A percentile compares a stretch with the other conserved stretches of the same genome.
These are phyloP conservation scores for Sycobia sp. DNA, from an alignment of 1,140 invertebrate genomes.

Conservation along the genomic window DNA sequence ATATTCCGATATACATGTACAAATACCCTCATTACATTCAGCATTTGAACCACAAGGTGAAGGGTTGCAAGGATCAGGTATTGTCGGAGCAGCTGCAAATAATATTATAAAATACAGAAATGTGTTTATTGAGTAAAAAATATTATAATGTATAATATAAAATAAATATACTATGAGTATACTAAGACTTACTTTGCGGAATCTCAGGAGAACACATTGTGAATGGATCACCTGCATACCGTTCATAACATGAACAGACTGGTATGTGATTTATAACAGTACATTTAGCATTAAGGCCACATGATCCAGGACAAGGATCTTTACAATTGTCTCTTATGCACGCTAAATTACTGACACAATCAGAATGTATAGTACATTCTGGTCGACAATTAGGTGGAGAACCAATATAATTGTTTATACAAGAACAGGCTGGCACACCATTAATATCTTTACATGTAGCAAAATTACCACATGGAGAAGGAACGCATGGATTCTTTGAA, in stretches of 20 bases:
- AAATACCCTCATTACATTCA: slow-evolving; percentile 66
- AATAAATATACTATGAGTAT: slow-evolving; percentile 8
- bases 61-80: slow-evolving; percentile 63
- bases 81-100: slow-evolving; percentile 30
- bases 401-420: slow-evolving; percentile 72
- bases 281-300: slow-evolving; percentile 74
- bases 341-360: slow-evolving; percentile 70
- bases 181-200: slow-evolving; percentile 58
- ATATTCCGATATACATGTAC: slow-evolving; percentile 68
- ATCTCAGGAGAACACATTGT: slow-evolving; percentile 68
- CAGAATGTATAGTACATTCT: slow-evolving; percentile 71
- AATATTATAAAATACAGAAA: too few relatives aligned
- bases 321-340: slow-evolving; percentile 73
- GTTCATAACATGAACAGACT: slow-evolving; percentile 72
- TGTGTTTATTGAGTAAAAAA: slow-evolving; percentile 26
- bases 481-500: slow-evolving; percentile 61
- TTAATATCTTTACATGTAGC: slow-evolving; percentile 62
- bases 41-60: slow-evolving; percentile 74
- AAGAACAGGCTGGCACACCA: slow-evolving; percentile 63
- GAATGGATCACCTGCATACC: slow-evolving; percentile 73
- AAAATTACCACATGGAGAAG: slow-evolving; percentile 75
- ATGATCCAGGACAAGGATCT: slow-evolving; percentile 77
- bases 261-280: slow-evolving; percentile 73
- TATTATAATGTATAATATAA: slow-evolving; percentile 11
- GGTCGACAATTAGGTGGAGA: slow-evolving; percentile 72